A percentile compares a stretch with the other conserved stretches of the same genome.
Conservation (phyloP, 2,888 invertebrate species). For the Acanthococcus lagerstroemiae region DNA sequence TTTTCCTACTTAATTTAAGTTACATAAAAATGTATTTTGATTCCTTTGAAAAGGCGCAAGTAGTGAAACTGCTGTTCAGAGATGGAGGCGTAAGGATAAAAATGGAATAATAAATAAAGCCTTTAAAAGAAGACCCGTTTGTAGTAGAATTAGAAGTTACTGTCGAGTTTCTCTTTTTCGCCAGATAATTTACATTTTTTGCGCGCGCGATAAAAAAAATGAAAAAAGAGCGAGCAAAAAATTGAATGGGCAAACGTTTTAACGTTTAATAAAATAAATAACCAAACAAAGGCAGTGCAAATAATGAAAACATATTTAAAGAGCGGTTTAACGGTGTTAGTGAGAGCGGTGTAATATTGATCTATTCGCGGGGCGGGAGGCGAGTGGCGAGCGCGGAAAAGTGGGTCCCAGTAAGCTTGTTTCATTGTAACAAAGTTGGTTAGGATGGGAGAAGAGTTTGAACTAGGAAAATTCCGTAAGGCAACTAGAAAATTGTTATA, state of each 20-base stretch:
- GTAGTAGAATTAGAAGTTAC: background rate
- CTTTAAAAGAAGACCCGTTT: background rate
- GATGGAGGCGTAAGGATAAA: too few relatives aligned
- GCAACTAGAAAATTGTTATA: constrained; percentile 29
- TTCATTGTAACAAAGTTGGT: constrained; percentile 18
- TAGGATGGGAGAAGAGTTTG: background rate
- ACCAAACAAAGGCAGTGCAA: constrained; percentile 29
- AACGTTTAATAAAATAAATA: constrained; percentile 29
- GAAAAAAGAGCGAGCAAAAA: background rate
- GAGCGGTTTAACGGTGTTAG: constrained; percentile 22
- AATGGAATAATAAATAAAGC: background rate
- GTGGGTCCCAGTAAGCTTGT: constrained; percentile 10
- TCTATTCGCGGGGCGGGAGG: constrained; percentile 12
- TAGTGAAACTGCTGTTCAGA: too few relatives aligned
- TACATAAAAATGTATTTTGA: too few relatives aligned
- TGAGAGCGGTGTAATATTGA: constrained; percentile 21
- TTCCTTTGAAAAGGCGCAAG: too few relatives aligned
- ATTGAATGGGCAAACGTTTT: background rate
- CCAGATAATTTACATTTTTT: background rate
- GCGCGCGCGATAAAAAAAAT: background rate
- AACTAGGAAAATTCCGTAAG: constrained; percentile 17
- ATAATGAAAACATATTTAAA: constrained; percentile 29
- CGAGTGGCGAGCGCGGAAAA: constrained; percentile 1
- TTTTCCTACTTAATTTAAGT: too few relatives aligned
- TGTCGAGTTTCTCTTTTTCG: background rate